Percentiles rank a stretch among this genome's conserved stretches.
Conservation (phyloP, 2,888 invertebrate genomes). For the Sinodicranocentrus sp. region DNA sequence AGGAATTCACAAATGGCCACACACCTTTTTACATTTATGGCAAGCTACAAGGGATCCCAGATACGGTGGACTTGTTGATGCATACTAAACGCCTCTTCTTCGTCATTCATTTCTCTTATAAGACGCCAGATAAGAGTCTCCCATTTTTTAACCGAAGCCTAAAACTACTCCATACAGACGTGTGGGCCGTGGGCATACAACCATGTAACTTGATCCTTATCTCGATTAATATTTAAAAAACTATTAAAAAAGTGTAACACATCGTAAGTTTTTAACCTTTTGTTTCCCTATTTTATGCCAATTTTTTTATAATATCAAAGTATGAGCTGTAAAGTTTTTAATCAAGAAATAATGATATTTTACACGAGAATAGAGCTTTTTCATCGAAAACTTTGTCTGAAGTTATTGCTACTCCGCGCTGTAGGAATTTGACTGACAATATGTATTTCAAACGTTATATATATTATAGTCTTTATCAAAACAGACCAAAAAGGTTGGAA, state of each 20-base stretch:
- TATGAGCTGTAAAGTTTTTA: constrained; percentile 6
- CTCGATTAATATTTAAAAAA: constrained; percentile 18
- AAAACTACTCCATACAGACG: neutral
- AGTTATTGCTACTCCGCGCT: constrained; percentile 18
- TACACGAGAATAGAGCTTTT: neutral
- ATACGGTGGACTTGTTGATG: constrained; percentile 16
- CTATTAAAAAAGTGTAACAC: constrained; percentile 37
- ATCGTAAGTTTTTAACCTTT: constrained; percentile 43
- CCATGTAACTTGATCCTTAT: constrained; percentile 52
- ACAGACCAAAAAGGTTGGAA: no score
- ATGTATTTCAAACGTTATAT: no score
- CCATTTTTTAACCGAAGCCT: neutral
- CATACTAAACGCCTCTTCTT: constrained; percentile 47
- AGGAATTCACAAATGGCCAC: constrained; percentile 32
- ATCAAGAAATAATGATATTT: constrained; percentile 3
- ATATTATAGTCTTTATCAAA: no score
- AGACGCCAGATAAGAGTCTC: constrained; percentile 10
- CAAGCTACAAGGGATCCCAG: neutral
- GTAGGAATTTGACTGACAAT: constrained; percentile 25
- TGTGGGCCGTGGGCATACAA: constrained; percentile 9
- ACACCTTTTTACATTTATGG: constrained; percentile 58
- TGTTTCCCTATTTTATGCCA: constrained; percentile 50
- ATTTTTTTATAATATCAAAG: no score
- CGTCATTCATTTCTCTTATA: neutral
- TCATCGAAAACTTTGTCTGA: neutral